These are phyloP conservation scores for Phyllostomus discolor DNA, from an alignment of 2,113 vertebrate species.

Conservation along the genomic window DNA sequence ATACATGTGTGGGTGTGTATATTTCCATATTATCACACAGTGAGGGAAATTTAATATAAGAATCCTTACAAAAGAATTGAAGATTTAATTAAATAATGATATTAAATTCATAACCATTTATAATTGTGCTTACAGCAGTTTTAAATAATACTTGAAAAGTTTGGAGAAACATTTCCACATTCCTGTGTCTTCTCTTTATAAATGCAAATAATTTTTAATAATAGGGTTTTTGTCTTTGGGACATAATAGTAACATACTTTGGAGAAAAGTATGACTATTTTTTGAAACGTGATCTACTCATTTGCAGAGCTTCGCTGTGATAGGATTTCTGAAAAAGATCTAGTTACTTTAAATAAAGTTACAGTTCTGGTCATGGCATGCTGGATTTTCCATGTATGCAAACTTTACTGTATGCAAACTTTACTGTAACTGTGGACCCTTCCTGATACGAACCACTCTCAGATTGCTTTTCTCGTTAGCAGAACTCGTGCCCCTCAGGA, in stretches of 20 bases:
- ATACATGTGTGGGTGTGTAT: not conserved
- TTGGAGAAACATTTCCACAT: not conserved
- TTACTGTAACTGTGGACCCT: not conserved
- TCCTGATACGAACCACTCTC: not conserved
- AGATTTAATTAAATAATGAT: conserved; percentile 41
- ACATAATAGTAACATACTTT: not conserved
- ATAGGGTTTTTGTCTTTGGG: not conserved
- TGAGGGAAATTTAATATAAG: conserved; percentile 12
- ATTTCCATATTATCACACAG: conserved; percentile 23
- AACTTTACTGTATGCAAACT: too few relatives aligned
- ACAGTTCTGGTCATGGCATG: not conserved
- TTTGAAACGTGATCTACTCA: not conserved
- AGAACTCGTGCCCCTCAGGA: not conserved
- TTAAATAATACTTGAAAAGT: conserved; percentile 24
- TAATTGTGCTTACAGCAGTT: conserved; percentile 24
- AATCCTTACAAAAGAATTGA: conserved; percentile 35
- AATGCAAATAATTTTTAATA: not conserved
- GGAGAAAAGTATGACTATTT: not conserved
- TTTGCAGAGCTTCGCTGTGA: not conserved
- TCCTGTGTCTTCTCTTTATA: not conserved
- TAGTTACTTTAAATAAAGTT: not conserved
- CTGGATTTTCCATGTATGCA: not conserved
- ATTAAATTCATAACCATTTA: not conserved
- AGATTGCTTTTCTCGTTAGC: not conserved
- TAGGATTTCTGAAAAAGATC: not conserved